Evolutionary conservation across 2,113 vertebrate genomes (phyloP).

Genomic region (Ranitomeya imitator): DNA sequence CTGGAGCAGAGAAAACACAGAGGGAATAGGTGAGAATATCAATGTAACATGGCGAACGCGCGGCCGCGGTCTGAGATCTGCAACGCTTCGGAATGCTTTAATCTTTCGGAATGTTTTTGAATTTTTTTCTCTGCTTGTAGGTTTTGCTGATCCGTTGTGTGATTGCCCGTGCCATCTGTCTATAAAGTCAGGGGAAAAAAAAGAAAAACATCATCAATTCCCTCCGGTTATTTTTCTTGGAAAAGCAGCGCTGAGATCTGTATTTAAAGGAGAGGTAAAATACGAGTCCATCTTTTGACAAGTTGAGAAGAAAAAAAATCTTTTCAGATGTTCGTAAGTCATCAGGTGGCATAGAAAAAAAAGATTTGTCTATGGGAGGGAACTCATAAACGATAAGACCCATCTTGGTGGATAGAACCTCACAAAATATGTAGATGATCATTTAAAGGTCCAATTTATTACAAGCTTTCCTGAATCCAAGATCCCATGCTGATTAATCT

Average conservation of each 20-base stretch:
- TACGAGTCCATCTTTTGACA: neutral
- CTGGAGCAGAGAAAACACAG: conserved; percentile 1
- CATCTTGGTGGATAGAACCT: neutral
- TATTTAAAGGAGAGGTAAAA: neutral
- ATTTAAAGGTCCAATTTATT: too few species aligned
- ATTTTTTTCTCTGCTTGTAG: neutral
- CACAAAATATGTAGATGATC: too few species aligned
- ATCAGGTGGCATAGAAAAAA: neutral
- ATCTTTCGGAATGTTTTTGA: neutral
- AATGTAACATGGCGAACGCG: neutral
- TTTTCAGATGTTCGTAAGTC: neutral
- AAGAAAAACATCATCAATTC: neutral
- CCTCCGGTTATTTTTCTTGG: neutral
- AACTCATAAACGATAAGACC: neutral
- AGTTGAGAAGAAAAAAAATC: neutral
- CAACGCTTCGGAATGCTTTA: neutral
- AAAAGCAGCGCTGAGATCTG: neutral
- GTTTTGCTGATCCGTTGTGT: neutral
- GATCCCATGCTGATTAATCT: too few species aligned
- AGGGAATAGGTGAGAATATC: conserved; percentile 28
- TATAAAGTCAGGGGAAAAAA: neutral
- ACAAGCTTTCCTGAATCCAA: too few species aligned
- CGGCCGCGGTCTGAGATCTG: neutral
- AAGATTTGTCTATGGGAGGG: neutral
- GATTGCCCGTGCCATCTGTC: neutral